A percentile compares a stretch with the other conserved stretches of the same genome.
Evolutionary conservation across 2,113 vertebrate species (phyloP).

Genomic region (Zootoca vivipara): DNA sequence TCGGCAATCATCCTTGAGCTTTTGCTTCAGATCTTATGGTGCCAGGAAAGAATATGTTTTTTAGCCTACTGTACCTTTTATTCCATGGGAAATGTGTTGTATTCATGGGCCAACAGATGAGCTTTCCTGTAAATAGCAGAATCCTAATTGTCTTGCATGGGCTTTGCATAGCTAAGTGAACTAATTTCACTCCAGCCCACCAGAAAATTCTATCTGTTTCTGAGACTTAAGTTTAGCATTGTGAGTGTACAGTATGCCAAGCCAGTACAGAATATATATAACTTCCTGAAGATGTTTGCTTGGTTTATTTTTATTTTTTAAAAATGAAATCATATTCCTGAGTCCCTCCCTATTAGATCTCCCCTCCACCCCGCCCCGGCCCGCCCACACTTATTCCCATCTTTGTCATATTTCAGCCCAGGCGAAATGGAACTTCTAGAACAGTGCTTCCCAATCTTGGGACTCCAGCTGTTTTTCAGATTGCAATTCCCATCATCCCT

Average conservation of each 20-base stretch:
- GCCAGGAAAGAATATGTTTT: neutral
- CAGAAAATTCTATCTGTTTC: neutral
- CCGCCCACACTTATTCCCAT: neutral
- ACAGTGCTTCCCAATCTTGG: no score
- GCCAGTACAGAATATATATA: neutral
- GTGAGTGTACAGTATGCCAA: neutral
- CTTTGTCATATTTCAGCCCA: neutral
- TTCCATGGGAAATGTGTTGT: neutral
- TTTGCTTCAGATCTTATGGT: neutral
- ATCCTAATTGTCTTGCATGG: neutral
- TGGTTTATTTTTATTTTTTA: neutral
- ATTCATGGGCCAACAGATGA: neutral
- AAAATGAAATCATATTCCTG: neutral
- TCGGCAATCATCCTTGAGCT: neutral
- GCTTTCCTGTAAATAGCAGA: neutral
- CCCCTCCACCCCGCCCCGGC: no score
- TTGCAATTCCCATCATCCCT: no score
- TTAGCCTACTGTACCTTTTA: neutral
- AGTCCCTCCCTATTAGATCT: neutral
- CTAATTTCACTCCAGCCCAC: neutral
- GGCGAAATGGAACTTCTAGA: no score
- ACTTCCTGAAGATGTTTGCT: neutral
- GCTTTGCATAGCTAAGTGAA: neutral
- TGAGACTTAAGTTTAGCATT: neutral
- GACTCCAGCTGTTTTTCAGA: no score